Conservation (phyloP, 1,140 invertebrate genomes). For the Cyclina sinensis region DNA sequence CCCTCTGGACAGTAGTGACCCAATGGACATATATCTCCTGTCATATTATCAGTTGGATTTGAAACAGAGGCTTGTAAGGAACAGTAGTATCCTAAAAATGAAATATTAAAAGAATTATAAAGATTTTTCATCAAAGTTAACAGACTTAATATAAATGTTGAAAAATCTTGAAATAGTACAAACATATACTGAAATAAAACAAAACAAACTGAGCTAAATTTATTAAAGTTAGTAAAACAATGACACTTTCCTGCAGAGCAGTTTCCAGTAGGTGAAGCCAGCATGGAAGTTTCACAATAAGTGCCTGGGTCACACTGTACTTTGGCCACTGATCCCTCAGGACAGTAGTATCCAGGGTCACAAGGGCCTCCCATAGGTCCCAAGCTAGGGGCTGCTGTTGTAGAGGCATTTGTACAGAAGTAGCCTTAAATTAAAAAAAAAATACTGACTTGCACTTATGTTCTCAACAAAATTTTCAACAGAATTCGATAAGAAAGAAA, state of each 20-base stretch:
- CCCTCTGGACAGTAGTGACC: constrained; percentile 81
- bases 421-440: constrained; percentile 81
- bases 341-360: constrained; percentile 80
- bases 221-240: no score
- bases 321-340: constrained; percentile 76
- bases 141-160: no score
- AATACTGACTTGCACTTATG: no score
- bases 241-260: constrained; percentile 82
- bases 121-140: no score
- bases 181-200: no score
- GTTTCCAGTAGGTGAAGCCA: constrained; percentile 76
- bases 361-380: constrained; percentile 78
- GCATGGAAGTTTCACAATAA: constrained; percentile 78
- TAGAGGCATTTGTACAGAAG: constrained; percentile 82
- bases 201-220: no score
- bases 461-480: no score
- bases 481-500: no score
- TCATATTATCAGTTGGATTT: constrained; percentile 76
- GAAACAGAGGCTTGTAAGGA: constrained; percentile 72
- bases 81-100: constrained; percentile 80
- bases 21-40: constrained; percentile 80
- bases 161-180: no score
- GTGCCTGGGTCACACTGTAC: constrained; percentile 79
- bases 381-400: constrained; percentile 70
- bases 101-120: background rate